Evolutionary conservation across 1,140 invertebrate species (phyloP).

Genomic region (Tetragonula clypearis): DNA sequence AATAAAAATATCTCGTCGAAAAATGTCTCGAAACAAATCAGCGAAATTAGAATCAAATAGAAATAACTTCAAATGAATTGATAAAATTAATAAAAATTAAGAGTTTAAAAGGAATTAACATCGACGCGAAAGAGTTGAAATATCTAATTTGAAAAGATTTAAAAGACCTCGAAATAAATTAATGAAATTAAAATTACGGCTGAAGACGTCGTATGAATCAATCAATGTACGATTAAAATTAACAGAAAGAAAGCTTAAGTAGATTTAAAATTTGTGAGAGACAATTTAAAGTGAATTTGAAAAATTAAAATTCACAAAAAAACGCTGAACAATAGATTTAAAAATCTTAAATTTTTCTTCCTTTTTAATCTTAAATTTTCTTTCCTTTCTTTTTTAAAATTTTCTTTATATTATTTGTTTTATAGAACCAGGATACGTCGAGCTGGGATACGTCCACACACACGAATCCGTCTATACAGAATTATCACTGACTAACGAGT

Average conservation of each 20-base stretch:
- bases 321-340: too few species aligned
- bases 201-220: not conserved
- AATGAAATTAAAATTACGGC: not conserved
- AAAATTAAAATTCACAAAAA: not conserved
- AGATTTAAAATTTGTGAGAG: not conserved
- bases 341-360: too few species aligned
- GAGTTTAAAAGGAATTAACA: too few species aligned
- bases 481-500: slow-evolving; percentile 13
- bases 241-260: not conserved
- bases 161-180: too few species aligned
- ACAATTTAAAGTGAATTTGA: not conserved
- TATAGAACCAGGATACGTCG: slow-evolving; percentile 3
- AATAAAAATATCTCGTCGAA: too few species aligned
- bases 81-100: not conserved
- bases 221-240: not conserved
- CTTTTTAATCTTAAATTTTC: too few species aligned
- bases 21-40: too few species aligned
- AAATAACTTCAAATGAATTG: not conserved
- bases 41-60: not conserved
- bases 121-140: too few species aligned
- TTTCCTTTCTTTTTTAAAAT: too few species aligned
- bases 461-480: slow-evolving; percentile 27
- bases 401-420: not conserved
- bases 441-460: slow-evolving; percentile 22
- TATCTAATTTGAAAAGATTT: too few species aligned